Evolutionary conservation across 1,140 invertebrate species (phyloP).

Genomic region (Gonioctena quinquepunctata): DNA sequence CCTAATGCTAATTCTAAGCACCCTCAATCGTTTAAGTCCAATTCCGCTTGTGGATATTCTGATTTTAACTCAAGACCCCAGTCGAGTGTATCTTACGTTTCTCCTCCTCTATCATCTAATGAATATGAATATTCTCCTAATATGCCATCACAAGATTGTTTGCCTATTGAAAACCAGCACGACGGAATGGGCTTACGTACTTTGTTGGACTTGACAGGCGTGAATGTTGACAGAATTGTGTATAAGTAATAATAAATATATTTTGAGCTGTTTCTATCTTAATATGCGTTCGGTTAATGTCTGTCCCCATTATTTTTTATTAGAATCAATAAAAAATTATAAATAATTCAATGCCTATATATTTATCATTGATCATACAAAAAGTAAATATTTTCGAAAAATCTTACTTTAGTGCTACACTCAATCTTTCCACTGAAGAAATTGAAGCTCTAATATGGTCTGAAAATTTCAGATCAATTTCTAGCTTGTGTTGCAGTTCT

Average conservation of each 20-base stretch:
- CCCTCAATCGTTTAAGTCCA: not conserved
- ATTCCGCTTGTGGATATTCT: not conserved
- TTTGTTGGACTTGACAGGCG: conserved; percentile 3
- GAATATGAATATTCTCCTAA: conserved; percentile 2
- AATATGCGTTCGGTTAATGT: not conserved
- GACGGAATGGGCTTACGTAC: not conserved
- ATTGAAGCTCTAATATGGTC: not conserved
- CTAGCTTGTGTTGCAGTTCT: not conserved
- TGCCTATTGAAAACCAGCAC: not conserved
- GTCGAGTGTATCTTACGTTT: not conserved
- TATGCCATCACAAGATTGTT: not conserved
- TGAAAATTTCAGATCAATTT: not conserved
- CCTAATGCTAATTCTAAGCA: not conserved
- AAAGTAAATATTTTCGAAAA: not conserved
- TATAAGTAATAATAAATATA: conserved; percentile 1
- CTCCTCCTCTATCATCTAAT: not conserved
- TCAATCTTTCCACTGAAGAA: not conserved
- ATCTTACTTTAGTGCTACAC: not conserved
- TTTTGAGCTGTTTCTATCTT: not conserved
- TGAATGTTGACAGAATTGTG: not conserved
- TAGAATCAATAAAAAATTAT: not conserved
- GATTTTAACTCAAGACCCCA: not conserved
- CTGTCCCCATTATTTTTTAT: not conserved
- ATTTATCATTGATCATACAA: not conserved
- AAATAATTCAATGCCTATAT: not conserved